Base-by-base conservation (phyloP, 2,797 vertebrate species). In the Argentina silus region DNA sequence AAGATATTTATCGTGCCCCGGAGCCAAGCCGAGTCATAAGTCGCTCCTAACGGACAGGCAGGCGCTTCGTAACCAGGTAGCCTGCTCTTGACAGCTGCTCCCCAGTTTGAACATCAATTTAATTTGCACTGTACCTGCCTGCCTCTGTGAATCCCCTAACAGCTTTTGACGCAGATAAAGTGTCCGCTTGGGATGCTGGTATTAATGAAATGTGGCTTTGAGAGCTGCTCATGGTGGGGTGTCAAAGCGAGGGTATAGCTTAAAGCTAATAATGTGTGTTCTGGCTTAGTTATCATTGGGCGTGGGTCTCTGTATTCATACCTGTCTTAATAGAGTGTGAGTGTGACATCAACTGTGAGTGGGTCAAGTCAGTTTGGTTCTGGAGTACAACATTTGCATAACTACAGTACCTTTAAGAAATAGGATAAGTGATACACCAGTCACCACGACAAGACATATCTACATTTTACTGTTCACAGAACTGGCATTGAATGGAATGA, bases 91-190 rank as follows among this genome's bases (percentile, higher is more conserved):
- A 90, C 88, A 92, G 87, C 82, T 82, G 85, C 76, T 85, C 78
- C 82, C 78, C 83, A 90, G 85, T 87, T 84, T 85, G 85, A 89
- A 87, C 89, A 89, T 88, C 80, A 84, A 77, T 88, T 92, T 91
- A 86, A 92, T 90, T 89, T 91, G 78, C 75, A 77, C 45, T 5
- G 77, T 79, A 74, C 82, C 83, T 78, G 70, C 78, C 83, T 76
- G 85, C 75, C 76, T 74, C 77, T 53, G 74, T 75, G 86, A 91
- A 84, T 90, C 88, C 87, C 86, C 78, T 80, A 88, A 88, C 86
- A 88, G 89, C 43, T 91, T 88, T 89, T 51, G 56, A 69, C 81
- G 72, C 76, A 82, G 77, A 88, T 85, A 81, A 88, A 87, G 76
- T 78, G 75, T 78, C 86, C 65, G 68, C 55, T 51, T 78, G 79